Base-by-base conservation (phyloP, 2,113 vertebrate genomes). In the Rhodinocichla rosea region DNA sequence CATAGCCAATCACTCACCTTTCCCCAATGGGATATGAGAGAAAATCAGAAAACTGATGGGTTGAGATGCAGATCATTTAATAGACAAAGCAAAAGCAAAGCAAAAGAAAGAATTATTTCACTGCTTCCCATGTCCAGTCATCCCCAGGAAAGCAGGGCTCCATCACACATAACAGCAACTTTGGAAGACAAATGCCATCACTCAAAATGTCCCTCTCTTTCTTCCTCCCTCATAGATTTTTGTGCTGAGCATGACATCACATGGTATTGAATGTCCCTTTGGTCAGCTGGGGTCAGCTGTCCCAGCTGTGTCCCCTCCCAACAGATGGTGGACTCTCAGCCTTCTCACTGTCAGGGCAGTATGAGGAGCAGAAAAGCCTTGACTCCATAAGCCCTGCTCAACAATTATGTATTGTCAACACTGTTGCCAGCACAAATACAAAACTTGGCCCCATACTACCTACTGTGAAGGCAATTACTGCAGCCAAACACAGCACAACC, bases 211-310 rank as follows among this genome's bases (percentile, higher is more conserved):
- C 20, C 13, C 14, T 24, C 13, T 68, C 13, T 40, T 70, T 24
- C 42, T 35, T 89, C 17, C 20, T 68, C 7, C 11, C 14, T n/a
- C 11, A 15, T 11, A 12, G 11, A 47, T 68, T 68, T 76, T 40
- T 83, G 40, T 40, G 24, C 4, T 18, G 30, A 76, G 14, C 17
- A 15, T 55, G 55, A 27, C 10, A 30, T 55, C 21, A 37, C 8
- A 10, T 14, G 16, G 10, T 28, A 16, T 20, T 28, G 10, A 67
- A n/a, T 0, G 0, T 60, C 15, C 19, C 6, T 69, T 44, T 56
- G 56, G 9, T 70, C 27, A 37, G 3, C 0, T 63, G 23, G 22
- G 9, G 42, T 77, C 40, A 63, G 32, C 18, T 56, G 17, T 32
- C 21, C 55, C 27, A n/a, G 0, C 30, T 76, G 22, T 28, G 35